Conservation (phyloP, 35 echinoderm and acorn worm genomes). For the Amphiura filiformis region DNA sequence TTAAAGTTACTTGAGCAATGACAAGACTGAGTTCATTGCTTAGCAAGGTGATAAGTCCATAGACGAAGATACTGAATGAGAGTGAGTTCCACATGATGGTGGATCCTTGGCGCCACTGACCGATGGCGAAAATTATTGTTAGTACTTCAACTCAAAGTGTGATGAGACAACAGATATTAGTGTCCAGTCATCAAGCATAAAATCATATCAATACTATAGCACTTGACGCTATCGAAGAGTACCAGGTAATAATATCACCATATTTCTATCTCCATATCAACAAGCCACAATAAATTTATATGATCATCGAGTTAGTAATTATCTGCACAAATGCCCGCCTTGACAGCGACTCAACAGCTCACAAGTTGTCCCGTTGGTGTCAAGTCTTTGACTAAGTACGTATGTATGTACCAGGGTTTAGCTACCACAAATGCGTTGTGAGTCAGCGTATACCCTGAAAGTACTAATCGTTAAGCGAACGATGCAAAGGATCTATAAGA, state of each 20-base stretch:
- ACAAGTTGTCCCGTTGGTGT: not conserved
- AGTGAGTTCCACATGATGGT: not conserved
- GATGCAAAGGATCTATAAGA: not conserved
- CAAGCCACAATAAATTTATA: not conserved
- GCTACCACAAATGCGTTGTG: not conserved
- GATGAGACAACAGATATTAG: too few species aligned
- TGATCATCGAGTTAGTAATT: too few species aligned
- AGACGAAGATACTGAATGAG: not conserved
- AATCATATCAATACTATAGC: too few species aligned
- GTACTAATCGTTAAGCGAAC: not conserved
- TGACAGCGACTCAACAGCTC: not conserved
- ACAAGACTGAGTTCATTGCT: not conserved
- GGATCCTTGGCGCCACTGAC: not conserved
- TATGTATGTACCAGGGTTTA: not conserved
- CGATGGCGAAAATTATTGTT: not conserved
- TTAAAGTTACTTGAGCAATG: not conserved
- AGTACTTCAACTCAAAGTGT: too few species aligned
- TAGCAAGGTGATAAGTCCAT: not conserved
- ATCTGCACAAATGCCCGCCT: not conserved
- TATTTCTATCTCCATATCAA: too few species aligned
- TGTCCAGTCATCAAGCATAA: too few species aligned
- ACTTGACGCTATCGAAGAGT: too few species aligned
- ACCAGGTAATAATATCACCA: too few species aligned
- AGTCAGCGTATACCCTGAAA: not conserved
- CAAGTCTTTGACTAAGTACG: not conserved